Conservation (phyloP, 2,888 invertebrate genomes). For the Agonopterix subpropinquella region DNA sequence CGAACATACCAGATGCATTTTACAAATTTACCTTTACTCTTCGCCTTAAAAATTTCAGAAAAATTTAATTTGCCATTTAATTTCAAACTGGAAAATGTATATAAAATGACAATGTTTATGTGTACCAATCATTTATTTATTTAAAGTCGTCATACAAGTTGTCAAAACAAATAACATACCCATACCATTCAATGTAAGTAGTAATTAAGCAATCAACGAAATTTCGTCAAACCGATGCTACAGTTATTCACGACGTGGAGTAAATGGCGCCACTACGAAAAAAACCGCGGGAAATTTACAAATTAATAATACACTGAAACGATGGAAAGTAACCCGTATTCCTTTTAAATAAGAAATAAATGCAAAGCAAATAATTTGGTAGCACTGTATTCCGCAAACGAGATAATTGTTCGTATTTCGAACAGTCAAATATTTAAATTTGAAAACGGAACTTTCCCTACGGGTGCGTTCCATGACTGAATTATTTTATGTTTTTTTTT, state of each 20-base stretch:
- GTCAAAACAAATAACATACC: slow-evolving; percentile 41
- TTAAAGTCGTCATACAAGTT: slow-evolving; percentile 9
- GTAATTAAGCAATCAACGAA: slow-evolving; percentile 67
- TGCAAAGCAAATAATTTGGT: slow-evolving; percentile 9
- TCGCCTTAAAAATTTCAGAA: too few relatives aligned
- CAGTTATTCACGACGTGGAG: slow-evolving; percentile 52
- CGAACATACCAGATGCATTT: too few relatives aligned
- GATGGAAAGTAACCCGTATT: slow-evolving; percentile 15
- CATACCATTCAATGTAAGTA: slow-evolving; percentile 33
- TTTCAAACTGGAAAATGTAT: too few relatives aligned
- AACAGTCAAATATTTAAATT: slow-evolving; percentile 61
- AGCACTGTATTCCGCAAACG: slow-evolving; percentile 39
- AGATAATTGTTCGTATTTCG: slow-evolving; percentile 62
- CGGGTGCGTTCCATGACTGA: slow-evolving; percentile 38
- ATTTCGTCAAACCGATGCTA: slow-evolving; percentile 61
- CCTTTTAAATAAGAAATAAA: slow-evolving; percentile 6
- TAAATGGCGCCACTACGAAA: slow-evolving; percentile 43
- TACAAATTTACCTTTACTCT: too few relatives aligned
- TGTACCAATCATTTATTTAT: too few relatives aligned
- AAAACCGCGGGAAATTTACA: slow-evolving; percentile 25
- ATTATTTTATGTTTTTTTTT: slow-evolving; percentile 34
- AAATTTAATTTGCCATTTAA: too few relatives aligned
- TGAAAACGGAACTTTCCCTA: slow-evolving; percentile 39
- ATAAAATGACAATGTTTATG: too few relatives aligned
- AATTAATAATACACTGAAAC: slow-evolving; percentile 5